Conservation (phyloP, 2,797 vertebrate species). For the Amniataba percoides region DNA sequence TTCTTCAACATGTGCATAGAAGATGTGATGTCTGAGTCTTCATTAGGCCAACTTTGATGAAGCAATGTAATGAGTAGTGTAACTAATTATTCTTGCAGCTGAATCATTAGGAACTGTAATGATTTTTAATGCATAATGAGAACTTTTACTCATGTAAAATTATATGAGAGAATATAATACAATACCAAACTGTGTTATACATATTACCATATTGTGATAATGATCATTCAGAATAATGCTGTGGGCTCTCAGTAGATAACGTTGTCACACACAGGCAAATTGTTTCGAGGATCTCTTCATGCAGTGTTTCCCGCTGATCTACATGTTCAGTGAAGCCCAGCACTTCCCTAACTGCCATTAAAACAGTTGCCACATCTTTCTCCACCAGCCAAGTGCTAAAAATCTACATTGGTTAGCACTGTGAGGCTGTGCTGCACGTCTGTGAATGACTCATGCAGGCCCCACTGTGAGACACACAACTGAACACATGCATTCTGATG, state of each 20-base stretch:
- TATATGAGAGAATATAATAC: background rate
- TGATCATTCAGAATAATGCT: constrained; percentile 1
- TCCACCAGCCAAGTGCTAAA: background rate
- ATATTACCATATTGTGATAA: background rate
- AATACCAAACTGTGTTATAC: background rate
- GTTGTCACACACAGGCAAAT: background rate
- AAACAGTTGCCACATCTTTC: constrained; percentile 1
- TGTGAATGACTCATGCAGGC: constrained; percentile 7
- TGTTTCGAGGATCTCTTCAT: background rate
- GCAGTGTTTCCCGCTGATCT: background rate
- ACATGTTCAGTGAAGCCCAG: background rate
- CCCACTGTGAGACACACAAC: background rate
- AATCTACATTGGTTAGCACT: background rate
- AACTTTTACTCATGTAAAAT: background rate
- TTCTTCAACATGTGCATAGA: too few relatives aligned
- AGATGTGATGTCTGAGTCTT: too few relatives aligned
- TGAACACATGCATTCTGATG: constrained; percentile 12
- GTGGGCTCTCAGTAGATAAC: background rate
- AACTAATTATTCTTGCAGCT: too few relatives aligned
- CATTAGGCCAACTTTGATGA: too few relatives aligned
- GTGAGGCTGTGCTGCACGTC: background rate
- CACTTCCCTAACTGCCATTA: background rate
- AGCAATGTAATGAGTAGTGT: too few relatives aligned
- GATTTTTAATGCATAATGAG: background rate
- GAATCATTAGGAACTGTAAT: too few relatives aligned